Evolutionary conservation across 2,797 vertebrate species (phyloP).

Genomic region (Halcyon smyrnensis): DNA sequence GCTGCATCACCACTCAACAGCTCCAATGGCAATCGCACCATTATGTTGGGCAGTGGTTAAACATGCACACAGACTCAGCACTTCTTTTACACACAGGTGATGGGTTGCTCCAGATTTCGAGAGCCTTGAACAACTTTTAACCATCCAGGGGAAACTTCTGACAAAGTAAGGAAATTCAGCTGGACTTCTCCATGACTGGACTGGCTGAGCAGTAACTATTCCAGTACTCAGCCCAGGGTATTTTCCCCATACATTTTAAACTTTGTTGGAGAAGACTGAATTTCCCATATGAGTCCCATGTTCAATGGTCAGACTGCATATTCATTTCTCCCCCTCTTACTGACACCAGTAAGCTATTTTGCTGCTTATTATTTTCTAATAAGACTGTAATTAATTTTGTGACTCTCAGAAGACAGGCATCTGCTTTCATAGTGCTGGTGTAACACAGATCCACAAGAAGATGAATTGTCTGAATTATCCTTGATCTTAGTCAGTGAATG

Average conservation of each 20-base stretch:
- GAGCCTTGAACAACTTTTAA: background rate
- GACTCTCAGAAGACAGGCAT: background rate
- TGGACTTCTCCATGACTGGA: background rate
- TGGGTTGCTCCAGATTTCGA: rapidly evolving
- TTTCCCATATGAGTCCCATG: background rate
- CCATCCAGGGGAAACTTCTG: background rate
- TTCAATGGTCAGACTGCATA: background rate
- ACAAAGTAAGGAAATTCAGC: background rate
- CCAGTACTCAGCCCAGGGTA: background rate
- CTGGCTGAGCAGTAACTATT: background rate
- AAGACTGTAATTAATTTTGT: background rate
- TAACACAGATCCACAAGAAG: background rate
- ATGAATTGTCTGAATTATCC: background rate
- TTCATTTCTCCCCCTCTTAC: background rate
- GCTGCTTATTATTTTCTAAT: background rate
- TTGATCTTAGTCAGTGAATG: background rate
- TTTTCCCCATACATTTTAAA: background rate
- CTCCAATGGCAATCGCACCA: background rate
- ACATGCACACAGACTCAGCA: rapidly evolving
- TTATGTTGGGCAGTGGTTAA: rapidly evolving
- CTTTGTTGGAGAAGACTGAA: background rate
- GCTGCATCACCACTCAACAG: background rate
- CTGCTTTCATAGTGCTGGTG: background rate
- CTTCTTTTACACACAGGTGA: rapidly evolving
- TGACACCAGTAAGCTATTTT: background rate